These are phyloP conservation scores for Elaphurus davidianus DNA, from an alignment of 2,113 vertebrate genomes.

Conservation along the genomic window DNA sequence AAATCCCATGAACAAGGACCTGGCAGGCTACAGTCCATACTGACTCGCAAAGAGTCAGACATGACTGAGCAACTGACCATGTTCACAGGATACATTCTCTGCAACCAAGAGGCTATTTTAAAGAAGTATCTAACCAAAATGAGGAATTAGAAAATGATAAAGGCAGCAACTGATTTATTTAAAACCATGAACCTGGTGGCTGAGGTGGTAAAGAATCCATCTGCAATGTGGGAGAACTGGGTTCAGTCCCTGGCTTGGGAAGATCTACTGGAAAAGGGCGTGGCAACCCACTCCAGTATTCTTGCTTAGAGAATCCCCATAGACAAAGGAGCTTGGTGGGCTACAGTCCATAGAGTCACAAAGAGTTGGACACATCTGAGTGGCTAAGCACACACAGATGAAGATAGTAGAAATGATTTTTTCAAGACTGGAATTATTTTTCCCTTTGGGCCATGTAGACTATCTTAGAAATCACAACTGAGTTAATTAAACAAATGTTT, in stretches of 20 bases:
- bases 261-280: background rate
- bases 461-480: background rate
- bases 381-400: background rate
- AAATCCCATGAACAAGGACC: background rate
- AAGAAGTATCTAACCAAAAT: background rate
- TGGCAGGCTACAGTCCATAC: fast-evolving
- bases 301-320: background rate
- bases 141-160: background rate
- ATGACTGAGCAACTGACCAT: background rate
- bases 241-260: background rate
- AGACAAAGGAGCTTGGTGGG: background rate
- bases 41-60: background rate
- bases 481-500: background rate
- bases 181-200: background rate
- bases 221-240: background rate
- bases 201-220: background rate
- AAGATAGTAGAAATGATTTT: background rate
- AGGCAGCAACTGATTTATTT: background rate
- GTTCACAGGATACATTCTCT: background rate
- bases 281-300: background rate
- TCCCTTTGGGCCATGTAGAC: background rate
- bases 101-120: background rate
- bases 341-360: background rate
- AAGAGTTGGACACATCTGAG: background rate
- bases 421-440: background rate